These are phyloP conservation scores for Mercenaria mercenaria DNA, from an alignment of 1,140 invertebrate genomes.

Conservation along the genomic window DNA sequence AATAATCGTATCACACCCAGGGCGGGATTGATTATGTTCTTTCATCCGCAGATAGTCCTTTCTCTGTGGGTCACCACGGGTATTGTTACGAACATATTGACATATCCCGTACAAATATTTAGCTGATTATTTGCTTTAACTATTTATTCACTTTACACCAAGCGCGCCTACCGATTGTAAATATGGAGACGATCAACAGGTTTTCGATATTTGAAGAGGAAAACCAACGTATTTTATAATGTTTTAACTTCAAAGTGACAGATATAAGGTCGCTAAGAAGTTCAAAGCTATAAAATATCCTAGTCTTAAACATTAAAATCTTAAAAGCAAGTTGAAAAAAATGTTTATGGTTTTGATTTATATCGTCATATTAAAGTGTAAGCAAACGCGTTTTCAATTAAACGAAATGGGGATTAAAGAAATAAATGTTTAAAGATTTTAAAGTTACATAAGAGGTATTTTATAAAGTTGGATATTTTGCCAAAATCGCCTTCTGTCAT, in stretches of 20 bases:
- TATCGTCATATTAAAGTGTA: neutral
- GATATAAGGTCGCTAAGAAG: neutral
- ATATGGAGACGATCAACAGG: neutral
- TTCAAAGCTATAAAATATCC: conserved; percentile 2
- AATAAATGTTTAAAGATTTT: neutral
- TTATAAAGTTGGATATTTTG: neutral
- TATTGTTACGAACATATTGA: neutral
- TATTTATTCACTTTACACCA: neutral
- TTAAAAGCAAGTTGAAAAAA: neutral
- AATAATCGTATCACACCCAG: conserved; percentile 10
- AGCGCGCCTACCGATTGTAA: neutral
- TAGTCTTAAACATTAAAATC: neutral
- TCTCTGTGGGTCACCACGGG: neutral
- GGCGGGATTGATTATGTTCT: conserved; percentile 4
- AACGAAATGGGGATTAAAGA: neutral
- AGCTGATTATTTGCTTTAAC: neutral
- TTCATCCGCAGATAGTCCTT: neutral
- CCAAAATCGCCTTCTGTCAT: neutral
- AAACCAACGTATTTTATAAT: neutral
- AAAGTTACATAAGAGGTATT: neutral
- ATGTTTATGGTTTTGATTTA: neutral
- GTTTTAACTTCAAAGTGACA: neutral
- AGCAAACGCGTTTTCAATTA: neutral
- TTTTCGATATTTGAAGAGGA: neutral
- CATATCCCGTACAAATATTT: neutral